Conservation (phyloP, 2,797 vertebrate genomes). For the Dendrocincla tyrannina region DNA sequence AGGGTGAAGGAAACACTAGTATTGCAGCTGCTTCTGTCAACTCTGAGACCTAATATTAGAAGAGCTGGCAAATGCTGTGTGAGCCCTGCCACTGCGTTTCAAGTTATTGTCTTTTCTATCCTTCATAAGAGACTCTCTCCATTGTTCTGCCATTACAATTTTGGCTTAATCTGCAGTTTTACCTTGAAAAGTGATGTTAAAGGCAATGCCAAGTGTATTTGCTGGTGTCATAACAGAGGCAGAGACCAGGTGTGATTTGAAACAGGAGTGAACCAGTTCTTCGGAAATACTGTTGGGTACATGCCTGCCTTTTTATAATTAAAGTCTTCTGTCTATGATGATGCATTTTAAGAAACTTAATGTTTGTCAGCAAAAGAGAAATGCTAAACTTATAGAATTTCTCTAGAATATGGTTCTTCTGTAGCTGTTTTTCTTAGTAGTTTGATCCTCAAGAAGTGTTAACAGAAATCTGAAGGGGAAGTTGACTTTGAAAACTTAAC, state of each 20-base stretch:
- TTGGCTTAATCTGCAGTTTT: neutral
- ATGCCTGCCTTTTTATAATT: neutral
- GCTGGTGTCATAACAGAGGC: neutral
- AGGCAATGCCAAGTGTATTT: neutral
- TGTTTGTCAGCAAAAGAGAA: conserved; percentile 2
- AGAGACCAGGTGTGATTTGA: neutral
- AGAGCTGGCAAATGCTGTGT: neutral
- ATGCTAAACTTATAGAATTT: neutral
- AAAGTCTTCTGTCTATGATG: neutral
- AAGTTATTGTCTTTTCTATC: neutral
- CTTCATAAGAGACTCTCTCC: neutral
- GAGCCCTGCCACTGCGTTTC: neutral
- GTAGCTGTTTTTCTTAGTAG: neutral
- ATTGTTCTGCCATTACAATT: neutral
- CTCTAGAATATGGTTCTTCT: neutral
- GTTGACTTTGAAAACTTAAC: conserved; percentile 29
- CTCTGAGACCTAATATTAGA: neutral
- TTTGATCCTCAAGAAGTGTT: neutral
- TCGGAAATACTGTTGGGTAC: neutral
- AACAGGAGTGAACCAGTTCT: neutral
- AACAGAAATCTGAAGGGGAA: neutral
- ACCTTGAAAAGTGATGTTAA: neutral
- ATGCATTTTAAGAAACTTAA: neutral
- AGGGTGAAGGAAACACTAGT: neutral
- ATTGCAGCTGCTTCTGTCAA: neutral